Base-by-base conservation (phyloP, 2,113 vertebrate genomes). In the Malurus melanocephalus region DNA sequence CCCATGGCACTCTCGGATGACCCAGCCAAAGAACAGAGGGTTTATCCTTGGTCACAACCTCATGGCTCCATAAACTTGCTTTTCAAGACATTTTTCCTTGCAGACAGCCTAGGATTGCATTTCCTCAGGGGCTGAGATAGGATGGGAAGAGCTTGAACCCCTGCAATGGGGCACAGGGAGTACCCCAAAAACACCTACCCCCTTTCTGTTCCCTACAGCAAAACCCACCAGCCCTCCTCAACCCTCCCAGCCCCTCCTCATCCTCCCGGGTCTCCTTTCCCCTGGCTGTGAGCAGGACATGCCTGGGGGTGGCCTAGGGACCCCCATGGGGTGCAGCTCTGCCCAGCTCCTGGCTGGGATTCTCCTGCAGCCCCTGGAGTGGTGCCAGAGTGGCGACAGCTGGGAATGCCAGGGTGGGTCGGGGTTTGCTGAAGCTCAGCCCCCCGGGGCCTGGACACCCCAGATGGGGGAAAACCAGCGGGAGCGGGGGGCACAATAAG, bases 221-320 rank as follows among this genome's bases (percentile, higher is more conserved):
- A 61, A 84, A 1, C 17, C 21, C 22, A 5, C 5, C n/a, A 48
- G 13, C 46, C 64, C 35, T 72, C 45, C n/a, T 92, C 32, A 46
- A 2, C 13, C 42, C 24, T 83, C 40, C 35, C 73, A 52, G 26
- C 10, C 19, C 40, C 26, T 62, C 35, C 49, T 72, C 52, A 27
- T 62, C 20, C 28, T 79, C 53, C 56, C 1, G 2, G 33, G 20
- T 61, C 30, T 73, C 53, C 30, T 38, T 10, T 33, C 3, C 24
- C 8, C 21, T 1, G 1, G 12, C 56, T 42, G 16, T 0, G 3
- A 33, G 21, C 11, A 3, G 76, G 53, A 19, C 17, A 11, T 1
- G 26, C 56, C 65, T 2, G 1, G 1, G 14, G 5, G 28, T 35
- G 85, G 5, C 16, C 15, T 0, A 1, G 40, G 66, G 65, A 74